These are phyloP conservation scores for Cynopterus sphinx DNA, from an alignment of 2,797 vertebrate genomes.

Conservation along the genomic window DNA sequence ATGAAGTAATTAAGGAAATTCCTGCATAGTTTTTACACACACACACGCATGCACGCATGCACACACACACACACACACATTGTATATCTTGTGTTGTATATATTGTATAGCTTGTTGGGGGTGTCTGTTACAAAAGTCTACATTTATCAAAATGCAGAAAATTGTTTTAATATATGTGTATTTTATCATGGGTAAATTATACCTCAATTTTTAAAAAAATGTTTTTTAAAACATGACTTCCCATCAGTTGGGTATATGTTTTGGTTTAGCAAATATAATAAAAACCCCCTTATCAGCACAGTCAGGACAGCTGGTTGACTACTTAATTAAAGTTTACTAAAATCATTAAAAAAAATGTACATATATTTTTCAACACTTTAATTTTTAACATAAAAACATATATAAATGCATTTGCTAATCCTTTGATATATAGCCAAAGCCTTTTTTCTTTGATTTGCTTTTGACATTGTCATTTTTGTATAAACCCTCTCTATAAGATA, in stretches of 20 bases:
- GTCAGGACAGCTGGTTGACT: background rate
- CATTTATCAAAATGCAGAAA: constrained; percentile 14
- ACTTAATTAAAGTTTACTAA: constrained; percentile 12
- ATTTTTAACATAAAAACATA: background rate
- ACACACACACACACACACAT: background rate
- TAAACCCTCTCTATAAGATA: background rate
- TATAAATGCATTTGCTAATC: background rate
- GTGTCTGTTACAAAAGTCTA: background rate
- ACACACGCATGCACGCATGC: background rate
- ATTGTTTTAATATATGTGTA: background rate
- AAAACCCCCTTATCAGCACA: background rate
- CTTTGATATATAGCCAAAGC: background rate
- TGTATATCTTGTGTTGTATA: background rate
- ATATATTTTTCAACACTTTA: background rate
- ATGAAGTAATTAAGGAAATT: background rate
- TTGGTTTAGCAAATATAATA: background rate
- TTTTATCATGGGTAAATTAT: background rate
- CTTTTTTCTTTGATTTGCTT: background rate
- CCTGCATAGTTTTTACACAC: background rate
- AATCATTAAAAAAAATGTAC: background rate
- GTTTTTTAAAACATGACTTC: constrained; percentile 13
- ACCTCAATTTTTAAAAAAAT: constrained; percentile 14
- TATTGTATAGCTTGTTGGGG: background rate
- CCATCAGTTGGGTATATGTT: background rate
- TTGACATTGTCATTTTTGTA: background rate